Evolutionary conservation across 2,113 vertebrate genomes (phyloP).

Genomic region (Lathamus discolor): DNA sequence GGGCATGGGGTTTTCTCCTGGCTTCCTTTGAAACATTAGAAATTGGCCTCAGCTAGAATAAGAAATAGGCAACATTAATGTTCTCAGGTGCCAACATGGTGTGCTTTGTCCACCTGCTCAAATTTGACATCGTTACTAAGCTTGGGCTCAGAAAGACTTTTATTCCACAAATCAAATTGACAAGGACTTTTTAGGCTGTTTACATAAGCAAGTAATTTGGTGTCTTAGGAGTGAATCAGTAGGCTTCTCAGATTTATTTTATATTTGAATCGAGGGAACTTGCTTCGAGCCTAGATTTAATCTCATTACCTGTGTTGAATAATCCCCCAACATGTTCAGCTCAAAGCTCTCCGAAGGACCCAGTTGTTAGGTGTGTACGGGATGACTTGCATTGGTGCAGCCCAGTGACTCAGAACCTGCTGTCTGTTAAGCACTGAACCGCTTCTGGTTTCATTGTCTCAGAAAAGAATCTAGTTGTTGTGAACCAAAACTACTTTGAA

Average conservation of each 20-base stretch:
- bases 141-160: background rate
- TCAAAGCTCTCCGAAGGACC: background rate
- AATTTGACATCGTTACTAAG: background rate
- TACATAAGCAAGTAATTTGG: background rate
- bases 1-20: accelerated
- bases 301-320: background rate
- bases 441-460: background rate
- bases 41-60: background rate
- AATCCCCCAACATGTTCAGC: accelerated
- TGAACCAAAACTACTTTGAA: background rate
- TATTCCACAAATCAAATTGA: background rate
- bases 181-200: background rate
- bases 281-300: background rate
- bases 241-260: background rate
- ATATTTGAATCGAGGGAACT: background rate
- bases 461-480: background rate
- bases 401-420: background rate
- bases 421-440: accelerated
- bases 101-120: background rate
- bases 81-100: background rate
- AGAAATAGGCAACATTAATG: background rate
- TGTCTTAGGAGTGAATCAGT: background rate
- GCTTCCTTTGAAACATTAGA: background rate
- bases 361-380: background rate
- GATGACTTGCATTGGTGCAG: background rate